Conservation (phyloP, 2,113 vertebrate genomes). For the Channa maculata region DNA sequence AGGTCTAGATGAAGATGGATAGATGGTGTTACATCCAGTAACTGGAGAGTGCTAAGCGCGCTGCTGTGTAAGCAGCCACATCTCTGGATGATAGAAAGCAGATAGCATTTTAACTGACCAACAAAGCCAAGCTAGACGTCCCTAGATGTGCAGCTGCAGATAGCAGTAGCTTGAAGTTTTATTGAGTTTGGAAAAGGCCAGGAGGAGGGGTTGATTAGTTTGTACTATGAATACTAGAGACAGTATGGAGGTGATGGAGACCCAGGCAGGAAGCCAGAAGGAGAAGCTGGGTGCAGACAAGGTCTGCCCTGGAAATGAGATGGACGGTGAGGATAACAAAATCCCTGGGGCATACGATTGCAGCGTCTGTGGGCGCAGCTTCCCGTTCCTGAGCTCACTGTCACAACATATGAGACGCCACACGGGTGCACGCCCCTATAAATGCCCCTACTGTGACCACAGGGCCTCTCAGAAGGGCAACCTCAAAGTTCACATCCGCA, state of each 20-base stretch:
- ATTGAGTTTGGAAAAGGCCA: constrained; percentile 41
- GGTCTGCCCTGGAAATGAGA: constrained; percentile 62
- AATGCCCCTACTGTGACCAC: constrained; percentile 96
- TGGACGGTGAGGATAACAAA: constrained; percentile 83
- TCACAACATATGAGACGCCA: constrained; percentile 97
- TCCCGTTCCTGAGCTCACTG: constrained; percentile 95
- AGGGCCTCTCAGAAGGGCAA: constrained; percentile 96
- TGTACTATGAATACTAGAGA: constrained; percentile 83
- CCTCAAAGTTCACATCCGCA: constrained; percentile 95
- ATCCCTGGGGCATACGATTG: constrained; percentile 85
- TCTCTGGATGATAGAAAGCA: constrained; percentile 51
- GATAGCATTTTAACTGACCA: constrained; percentile 42
- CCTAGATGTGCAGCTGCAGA: constrained; percentile 76
- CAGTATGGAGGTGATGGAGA: constrained; percentile 77
- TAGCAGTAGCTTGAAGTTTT: constrained; percentile 67
- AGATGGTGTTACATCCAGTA: constrained; percentile 39
- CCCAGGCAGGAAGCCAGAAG: constrained; percentile 58
- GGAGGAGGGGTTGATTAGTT: constrained; percentile 30
- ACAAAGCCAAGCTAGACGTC: constrained; percentile 37
- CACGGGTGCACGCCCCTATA: constrained; percentile 95
- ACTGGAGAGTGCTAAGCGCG: constrained; percentile 51
- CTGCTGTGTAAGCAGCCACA: constrained; percentile 51
- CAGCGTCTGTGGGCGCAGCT: constrained; percentile 93
- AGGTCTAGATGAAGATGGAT: constrained; percentile 58
- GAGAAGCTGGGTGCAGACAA: constrained; percentile 73